Evolutionary conservation across 2,888 invertebrate species (phyloP).

Genomic region (Aspidiotus rigidus): DNA sequence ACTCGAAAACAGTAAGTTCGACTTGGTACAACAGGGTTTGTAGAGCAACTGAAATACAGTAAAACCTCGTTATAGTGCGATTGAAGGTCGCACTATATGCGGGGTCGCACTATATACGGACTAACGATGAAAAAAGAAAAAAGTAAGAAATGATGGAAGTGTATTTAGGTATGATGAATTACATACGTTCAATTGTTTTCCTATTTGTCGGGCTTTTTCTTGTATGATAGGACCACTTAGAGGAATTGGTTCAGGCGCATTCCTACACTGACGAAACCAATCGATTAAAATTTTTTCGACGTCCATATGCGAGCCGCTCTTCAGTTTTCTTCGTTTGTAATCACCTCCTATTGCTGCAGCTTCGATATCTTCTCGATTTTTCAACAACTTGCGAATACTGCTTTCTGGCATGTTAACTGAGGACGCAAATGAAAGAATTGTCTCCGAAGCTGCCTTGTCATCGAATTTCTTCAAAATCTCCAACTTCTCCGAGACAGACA

Average conservation of each 20-base stretch:
- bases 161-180: too few species aligned
- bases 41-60: too few species aligned
- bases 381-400: background rate
- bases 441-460: background rate
- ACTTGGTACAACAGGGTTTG: too few species aligned
- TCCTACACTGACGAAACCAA: background rate
- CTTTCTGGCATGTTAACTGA: background rate
- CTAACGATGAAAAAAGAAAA: too few species aligned
- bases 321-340: background rate
- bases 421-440: background rate
- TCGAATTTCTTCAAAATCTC: background rate
- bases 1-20: too few species aligned
- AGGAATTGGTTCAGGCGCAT: background rate
- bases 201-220: conserved; percentile 15
- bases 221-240: conserved; percentile 8
- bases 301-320: background rate
- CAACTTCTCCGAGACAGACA: too few species aligned
- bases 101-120: too few species aligned
- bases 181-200: background rate
- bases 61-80: too few species aligned
- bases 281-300: background rate
- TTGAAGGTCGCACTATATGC: too few species aligned
- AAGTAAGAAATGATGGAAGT: too few species aligned
- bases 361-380: background rate
- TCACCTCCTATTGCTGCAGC: background rate